Conservation (phyloP, 2,113 vertebrate species). For the Pluvialis apricaria region DNA sequence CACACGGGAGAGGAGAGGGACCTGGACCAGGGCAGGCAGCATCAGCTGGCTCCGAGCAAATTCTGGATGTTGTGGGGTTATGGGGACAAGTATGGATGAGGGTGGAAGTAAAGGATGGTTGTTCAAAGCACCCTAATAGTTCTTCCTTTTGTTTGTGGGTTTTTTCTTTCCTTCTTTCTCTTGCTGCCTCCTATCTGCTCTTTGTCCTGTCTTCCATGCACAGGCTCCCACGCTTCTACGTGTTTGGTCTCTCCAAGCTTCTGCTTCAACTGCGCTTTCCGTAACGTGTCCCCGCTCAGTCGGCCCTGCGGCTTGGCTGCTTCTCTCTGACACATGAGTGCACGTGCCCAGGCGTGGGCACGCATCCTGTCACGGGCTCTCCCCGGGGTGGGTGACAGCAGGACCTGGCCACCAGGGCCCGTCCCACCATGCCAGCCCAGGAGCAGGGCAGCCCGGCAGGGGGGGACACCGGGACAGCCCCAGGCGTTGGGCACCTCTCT, state of each 20-base stretch:
- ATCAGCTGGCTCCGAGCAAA: rapidly evolving
- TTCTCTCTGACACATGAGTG: rapidly evolving
- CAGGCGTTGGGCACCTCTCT: rapidly evolving
- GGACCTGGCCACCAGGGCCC: not conserved
- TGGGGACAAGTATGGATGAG: not conserved
- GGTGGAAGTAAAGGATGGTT: not conserved
- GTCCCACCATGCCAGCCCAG: not conserved
- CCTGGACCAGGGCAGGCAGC: not conserved
- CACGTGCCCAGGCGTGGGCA: rapidly evolving
- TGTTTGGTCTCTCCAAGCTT: not conserved
- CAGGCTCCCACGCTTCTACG: not conserved
- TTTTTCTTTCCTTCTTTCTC: not conserved
- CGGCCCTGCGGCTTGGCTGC: not conserved
- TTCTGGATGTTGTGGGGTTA: not conserved
- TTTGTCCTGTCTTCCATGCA: not conserved
- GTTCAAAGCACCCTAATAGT: not conserved
- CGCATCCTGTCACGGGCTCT: rapidly evolving
- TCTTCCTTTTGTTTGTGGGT: not conserved
- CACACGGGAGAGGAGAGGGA: rapidly evolving
- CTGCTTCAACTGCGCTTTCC: not conserved
- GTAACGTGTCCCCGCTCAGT: not conserved
- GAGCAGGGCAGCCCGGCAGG: not conserved
- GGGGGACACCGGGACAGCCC: not conserved
- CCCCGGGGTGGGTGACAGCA: rapidly evolving
- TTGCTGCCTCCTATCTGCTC: not conserved